Evolutionary conservation across 2,797 vertebrate species (phyloP), one percentile per base, ranked within the genome.

Genomic region (Lophotriccus pileatus): DNA sequence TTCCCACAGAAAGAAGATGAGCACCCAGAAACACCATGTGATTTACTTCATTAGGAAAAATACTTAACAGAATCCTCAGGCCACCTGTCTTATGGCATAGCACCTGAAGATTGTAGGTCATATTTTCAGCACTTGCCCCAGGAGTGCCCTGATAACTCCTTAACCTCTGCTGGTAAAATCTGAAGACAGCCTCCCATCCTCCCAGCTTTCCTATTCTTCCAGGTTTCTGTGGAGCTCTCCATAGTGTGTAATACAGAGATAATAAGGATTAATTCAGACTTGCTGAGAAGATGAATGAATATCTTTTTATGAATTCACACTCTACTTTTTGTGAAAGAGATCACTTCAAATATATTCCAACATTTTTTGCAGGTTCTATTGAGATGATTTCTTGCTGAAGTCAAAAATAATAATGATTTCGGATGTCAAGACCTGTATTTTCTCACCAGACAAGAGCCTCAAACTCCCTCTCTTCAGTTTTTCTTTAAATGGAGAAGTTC

Each of bases 381-480:
- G 39, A 81, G 20, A 24, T 47, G 62, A 73, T 50, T 32, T 69
- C 34, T 24, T 28, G 23, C 10, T 60, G 17, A 89, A 69, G 25
- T 43, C 12, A 59, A 83, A 64, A 60, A 14, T 27, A 56, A 55
- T 24, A 79, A 58, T 39, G 3, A 69, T 39, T 39, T 55, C 36
- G 16, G 28, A 55, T 66, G 17, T 41, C 50, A 85, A 43, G 19
- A 47, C 50, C 36, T 87, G 55, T 77, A 34, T 87, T 78, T 91
- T 84, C 76, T 93, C 53, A 77, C 63, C 63, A 82, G 80, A 36
- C 14, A 67, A 56, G 17, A 73, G 14, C 58, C 77, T 94, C 78
- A 84, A 49, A 81, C 64, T 94, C 96, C 41, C 34, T 94, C 50
- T 37, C 74, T 87, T 82, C 56, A 87, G 66, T 79, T 70, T 96